Percentiles rank a stretch among this genome's conserved stretches.
These are phyloP conservation scores for Bufo bufo DNA, from an alignment of 2,113 vertebrate genomes.

Conservation along the genomic window DNA sequence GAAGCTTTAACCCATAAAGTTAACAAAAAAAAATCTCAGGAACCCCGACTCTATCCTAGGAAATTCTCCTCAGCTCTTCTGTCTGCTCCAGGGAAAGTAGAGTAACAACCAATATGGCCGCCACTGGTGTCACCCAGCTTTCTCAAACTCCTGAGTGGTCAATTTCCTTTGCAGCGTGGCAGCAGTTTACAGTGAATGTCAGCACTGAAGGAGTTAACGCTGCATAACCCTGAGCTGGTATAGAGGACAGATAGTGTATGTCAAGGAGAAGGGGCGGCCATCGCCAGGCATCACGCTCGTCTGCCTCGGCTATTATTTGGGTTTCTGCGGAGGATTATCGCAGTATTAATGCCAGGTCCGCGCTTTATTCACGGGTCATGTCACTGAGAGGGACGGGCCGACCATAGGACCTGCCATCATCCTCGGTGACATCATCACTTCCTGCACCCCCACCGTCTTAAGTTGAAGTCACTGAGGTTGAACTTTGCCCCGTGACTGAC, in stretches of 20 bases:
- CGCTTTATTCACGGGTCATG: background rate
- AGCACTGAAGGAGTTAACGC: constrained; percentile 7
- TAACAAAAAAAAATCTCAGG: no score
- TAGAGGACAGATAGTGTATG: constrained; percentile 9
- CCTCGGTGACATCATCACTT: constrained; percentile 18
- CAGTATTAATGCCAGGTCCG: background rate
- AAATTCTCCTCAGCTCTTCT: no score
- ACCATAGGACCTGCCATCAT: background rate
- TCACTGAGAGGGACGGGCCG: background rate
- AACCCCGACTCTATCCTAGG: no score
- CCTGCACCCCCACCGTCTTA: background rate
- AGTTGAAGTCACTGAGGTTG: constrained; percentile 28
- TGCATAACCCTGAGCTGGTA: background rate
- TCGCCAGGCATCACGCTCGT: background rate
- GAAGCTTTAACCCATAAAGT: background rate
- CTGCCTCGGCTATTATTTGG: background rate
- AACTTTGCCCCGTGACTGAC: constrained; percentile 26
- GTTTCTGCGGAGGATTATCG: background rate
- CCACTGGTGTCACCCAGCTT: background rate
- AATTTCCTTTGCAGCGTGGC: background rate
- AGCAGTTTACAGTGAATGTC: background rate
- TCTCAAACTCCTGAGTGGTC: background rate
- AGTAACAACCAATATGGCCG: background rate
- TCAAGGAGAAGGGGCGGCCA: background rate
- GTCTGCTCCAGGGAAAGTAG: no score